Conservation (phyloP, 2,888 invertebrate species). For the Protula sp. region DNA sequence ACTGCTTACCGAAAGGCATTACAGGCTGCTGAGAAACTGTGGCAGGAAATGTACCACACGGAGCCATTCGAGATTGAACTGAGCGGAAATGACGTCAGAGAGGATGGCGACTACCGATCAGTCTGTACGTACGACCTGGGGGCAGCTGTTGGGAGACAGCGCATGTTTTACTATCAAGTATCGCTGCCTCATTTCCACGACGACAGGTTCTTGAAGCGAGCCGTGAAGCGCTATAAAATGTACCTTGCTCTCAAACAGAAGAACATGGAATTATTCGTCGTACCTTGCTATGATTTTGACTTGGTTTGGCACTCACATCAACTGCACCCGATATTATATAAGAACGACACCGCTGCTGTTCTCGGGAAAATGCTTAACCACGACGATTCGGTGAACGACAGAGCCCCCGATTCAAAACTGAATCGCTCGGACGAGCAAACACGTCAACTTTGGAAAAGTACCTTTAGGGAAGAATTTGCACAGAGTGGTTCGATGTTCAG, state of each 20-base stretch:
- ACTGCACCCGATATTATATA: constrained; percentile 47
- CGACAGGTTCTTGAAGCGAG: constrained; percentile 51
- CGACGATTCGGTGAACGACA: constrained; percentile 56
- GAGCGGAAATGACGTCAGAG: neutral
- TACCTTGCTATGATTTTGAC: constrained; percentile 58
- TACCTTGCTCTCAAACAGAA: constrained; percentile 54
- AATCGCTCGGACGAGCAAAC: constrained; percentile 53
- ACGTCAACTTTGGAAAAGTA: constrained; percentile 52
- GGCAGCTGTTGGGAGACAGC: constrained; percentile 52
- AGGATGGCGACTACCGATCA: neutral
- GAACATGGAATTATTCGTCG: constrained; percentile 54
- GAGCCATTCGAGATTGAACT: constrained; percentile 35
- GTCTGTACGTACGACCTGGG: constrained; percentile 50
- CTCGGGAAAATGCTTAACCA: constrained; percentile 53
- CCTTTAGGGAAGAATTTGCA: constrained; percentile 52
- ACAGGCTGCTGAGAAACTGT: constrained; percentile 33
- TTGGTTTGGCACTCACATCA: constrained; percentile 57
- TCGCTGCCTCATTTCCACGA: constrained; percentile 56
- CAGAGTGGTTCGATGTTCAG: constrained; percentile 56
- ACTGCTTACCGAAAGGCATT: neutral
- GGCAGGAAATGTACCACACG: constrained; percentile 40
- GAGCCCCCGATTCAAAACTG: constrained; percentile 53
- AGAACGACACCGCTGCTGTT: constrained; percentile 39
- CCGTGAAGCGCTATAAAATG: constrained; percentile 52
- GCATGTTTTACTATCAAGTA: constrained; percentile 56